Conservation (phyloP, 2,888 invertebrate species). For the Iselma pallidipennis region DNA sequence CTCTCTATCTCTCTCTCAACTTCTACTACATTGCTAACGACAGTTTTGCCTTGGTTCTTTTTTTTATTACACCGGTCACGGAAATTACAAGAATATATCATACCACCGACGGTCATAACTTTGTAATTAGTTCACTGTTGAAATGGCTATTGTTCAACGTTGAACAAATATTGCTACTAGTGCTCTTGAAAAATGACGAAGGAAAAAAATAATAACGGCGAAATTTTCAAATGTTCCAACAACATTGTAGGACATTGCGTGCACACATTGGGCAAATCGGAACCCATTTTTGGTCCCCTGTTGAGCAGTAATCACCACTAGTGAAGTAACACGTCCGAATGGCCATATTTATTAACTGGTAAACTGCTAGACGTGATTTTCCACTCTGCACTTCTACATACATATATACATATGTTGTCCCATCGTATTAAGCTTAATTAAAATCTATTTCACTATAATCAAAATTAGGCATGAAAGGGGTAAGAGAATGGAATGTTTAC, state of each 20-base stretch:
- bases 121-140: slow-evolving; percentile 1
- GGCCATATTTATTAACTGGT: slow-evolving; percentile 26
- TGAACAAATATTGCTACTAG: not conserved
- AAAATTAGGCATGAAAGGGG: slow-evolving; percentile 17
- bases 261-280: not conserved
- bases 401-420: slow-evolving; percentile 4
- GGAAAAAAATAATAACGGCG: not conserved
- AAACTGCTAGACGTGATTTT: slow-evolving; percentile 38
- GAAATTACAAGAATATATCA: slow-evolving; percentile 9
- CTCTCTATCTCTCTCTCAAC: slow-evolving; percentile 20
- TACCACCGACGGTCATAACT: not conserved
- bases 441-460: slow-evolving; percentile 32
- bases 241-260: not conserved
- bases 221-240: not conserved
- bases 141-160: not conserved
- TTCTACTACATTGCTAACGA: slow-evolving; percentile 13
- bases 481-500: slow-evolving; percentile 11
- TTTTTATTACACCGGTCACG: slow-evolving; percentile 18
- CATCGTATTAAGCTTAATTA: slow-evolving; percentile 33
- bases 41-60: slow-evolving; percentile 9
- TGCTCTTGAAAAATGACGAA: not conserved
- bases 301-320: slow-evolving; percentile 18
- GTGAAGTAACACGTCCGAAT: slow-evolving; percentile 16
- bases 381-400: slow-evolving; percentile 34
- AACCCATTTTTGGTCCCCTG: slow-evolving; percentile 13